A percentile compares a stretch with the other conserved stretches of the same genome.
These are phyloP conservation scores for Bergia puertoricense DNA, from an alignment of 92 coral and sea anemone genomes.

Conservation along the genomic window DNA sequence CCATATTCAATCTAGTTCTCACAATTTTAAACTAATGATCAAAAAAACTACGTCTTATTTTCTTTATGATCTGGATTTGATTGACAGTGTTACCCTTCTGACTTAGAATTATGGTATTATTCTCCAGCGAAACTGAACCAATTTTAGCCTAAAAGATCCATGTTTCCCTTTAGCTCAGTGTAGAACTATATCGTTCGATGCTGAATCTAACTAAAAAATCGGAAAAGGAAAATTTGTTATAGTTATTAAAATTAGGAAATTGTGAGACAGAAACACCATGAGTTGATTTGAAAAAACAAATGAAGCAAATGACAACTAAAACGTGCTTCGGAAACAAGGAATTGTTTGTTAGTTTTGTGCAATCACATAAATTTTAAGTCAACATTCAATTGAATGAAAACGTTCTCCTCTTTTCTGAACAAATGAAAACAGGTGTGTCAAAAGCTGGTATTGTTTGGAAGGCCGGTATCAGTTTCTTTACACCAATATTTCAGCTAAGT, in stretches of 20 bases:
- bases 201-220: not conserved
- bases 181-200: not conserved
- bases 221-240: not conserved
- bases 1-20: not conserved
- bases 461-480: not conserved
- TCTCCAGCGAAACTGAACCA: not conserved
- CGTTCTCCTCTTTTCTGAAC: not conserved
- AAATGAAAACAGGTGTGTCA: conserved; percentile 16
- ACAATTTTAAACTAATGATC: not conserved
- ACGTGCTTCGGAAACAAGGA: not conserved
- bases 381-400: not conserved
- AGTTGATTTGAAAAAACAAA: not conserved
- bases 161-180: not conserved
- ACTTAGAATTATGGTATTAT: not conserved
- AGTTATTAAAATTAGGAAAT: not conserved
- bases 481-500: not conserved
- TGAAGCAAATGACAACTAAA: not conserved
- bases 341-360: not conserved
- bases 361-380: not conserved
- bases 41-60: no score
- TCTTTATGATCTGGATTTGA: not conserved
- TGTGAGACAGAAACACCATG: not conserved
- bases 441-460: not conserved
- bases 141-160: not conserved
- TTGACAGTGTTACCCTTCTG: not conserved